phyloP scores from a whole-genome alignment of 2,888 invertebrate genomes.

The Abrostola tripartita region DNA sequence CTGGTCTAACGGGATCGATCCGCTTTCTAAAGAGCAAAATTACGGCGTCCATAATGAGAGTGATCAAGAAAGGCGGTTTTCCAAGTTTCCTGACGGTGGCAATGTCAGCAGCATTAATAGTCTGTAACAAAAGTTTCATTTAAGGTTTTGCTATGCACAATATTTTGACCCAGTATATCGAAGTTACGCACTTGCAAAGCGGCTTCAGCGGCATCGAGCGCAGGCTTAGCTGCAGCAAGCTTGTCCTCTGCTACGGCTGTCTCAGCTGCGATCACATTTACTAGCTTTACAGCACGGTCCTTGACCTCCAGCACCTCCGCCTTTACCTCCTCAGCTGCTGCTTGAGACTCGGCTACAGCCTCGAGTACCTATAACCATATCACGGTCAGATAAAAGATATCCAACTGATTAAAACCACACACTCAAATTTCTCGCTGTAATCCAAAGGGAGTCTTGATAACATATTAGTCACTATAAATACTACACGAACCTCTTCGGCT shows the following conservation, averaged over 20 bases:
- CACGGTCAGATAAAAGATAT: not conserved
- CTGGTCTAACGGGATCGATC: slow-evolving; percentile 91
- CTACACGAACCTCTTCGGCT: slow-evolving; percentile 90
- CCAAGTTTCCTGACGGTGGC: slow-evolving; percentile 96
- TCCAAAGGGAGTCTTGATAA: not conserved
- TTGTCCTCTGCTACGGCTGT: slow-evolving; percentile 94
- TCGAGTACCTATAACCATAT: slow-evolving; percentile 87
- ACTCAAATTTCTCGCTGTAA: too few relatives aligned
- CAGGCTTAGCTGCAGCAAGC: slow-evolving; percentile 94
- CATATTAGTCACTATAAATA: not conserved
- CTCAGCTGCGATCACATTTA: slow-evolving; percentile 93
- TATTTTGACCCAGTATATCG: not conserved
- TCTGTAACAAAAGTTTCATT: slow-evolving; percentile 82
- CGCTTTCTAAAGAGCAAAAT: slow-evolving; percentile 93
- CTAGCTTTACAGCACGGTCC: slow-evolving; percentile 93
- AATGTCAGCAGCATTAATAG: slow-evolving; percentile 96
- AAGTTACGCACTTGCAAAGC: slow-evolving; percentile 90
- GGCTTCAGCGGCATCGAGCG: slow-evolving; percentile 94
- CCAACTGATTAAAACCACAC: too few relatives aligned
- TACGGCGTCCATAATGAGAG: slow-evolving; percentile 97
- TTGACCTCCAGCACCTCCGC: slow-evolving; percentile 94
- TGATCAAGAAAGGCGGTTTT: slow-evolving; percentile 96
- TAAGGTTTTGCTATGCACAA: not conserved
- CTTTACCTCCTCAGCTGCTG: slow-evolving; percentile 94
- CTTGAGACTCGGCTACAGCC: slow-evolving; percentile 93